Conservation (phyloP, 92 coral and sea anemone species). For the Siderastrea radians region DNA sequence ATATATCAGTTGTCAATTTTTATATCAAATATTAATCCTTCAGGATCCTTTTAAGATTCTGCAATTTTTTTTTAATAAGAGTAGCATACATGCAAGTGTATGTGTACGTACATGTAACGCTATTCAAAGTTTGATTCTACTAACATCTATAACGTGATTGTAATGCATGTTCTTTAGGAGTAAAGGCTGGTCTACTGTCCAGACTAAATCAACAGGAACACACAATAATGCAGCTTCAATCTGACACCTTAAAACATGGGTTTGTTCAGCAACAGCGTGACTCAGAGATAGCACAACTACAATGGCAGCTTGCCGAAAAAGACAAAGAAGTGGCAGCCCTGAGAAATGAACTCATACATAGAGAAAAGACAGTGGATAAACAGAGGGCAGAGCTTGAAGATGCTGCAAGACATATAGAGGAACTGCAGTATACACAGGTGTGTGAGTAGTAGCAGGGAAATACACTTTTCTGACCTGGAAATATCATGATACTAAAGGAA, state of each 20-base stretch:
- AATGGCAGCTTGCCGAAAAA: conserved; percentile 83
- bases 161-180: conserved; percentile 22
- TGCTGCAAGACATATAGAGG: conserved; percentile 81
- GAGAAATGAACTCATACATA: conserved; percentile 82
- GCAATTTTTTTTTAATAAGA: no score
- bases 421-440: conserved; percentile 90
- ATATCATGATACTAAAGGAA: no score
- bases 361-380: conserved; percentile 85
- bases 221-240: conserved; percentile 91
- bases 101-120: no score
- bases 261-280: conserved; percentile 84
- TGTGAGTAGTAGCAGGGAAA: not conserved
- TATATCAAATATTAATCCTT: no score
- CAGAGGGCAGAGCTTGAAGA: conserved; percentile 89
- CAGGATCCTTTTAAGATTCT: no score
- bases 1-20: no score
- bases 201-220: conserved; percentile 94
- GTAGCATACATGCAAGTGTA: no score
- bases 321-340: conserved; percentile 87
- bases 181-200: conserved; percentile 87
- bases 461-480: no score
- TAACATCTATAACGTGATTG: not conserved
- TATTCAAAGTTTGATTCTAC: no score
- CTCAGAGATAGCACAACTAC: conserved; percentile 84
- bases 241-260: conserved; percentile 87